Base-by-base conservation (phyloP, 2,797 vertebrate species). In the Anguilla megastoma region DNA sequence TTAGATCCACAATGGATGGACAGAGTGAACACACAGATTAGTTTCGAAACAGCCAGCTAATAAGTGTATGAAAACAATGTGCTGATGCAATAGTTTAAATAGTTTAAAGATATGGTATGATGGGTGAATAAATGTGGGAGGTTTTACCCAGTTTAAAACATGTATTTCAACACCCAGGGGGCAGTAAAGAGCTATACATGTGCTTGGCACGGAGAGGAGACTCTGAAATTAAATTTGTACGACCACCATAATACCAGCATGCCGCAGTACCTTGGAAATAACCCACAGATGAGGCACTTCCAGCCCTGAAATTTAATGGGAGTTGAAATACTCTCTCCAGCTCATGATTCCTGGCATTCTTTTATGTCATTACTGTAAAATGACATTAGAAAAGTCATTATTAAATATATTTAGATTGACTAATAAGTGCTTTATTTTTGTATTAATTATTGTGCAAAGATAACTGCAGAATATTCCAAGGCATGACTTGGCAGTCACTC, bases 181-280 rank as follows among this genome's bases (percentile, higher is more conserved):
- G 92, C 93, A 94, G 91, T 94, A 90, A 56, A 85, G 82, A 88
- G 66, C 82, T 54, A n/a, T 83, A 33, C 18, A 76, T 41, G 33
- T 76, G 74, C 8, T 76, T 18, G 74, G n/a, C 9, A 30, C 2
- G 27, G 27, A 71, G 69, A 71, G 69, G 7, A 71, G 27, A 76
- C 6, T 21, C 18, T 41, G 33, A 41, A 76, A 76, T 76, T 10
- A 41, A 41, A 76, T 76, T 45, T 83, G 8, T 52, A 83, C 3
- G 21, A 24, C 50, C 79, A 82, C 45, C 45, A 71, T 10, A 83
- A 83, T n/a, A 24, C 1, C 80, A 83, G 45, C 21, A 10, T 83
- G 24, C 48, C 41, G n/a, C 45, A 76, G 33, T 76, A 76, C 36
- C 33, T 76, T 6, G 27, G 45, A 83, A 52, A 21, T 83, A 21